phyloP scores from a whole-genome alignment of 2,888 invertebrate genomes.

The Macrosoma leucophasiata region DNA sequence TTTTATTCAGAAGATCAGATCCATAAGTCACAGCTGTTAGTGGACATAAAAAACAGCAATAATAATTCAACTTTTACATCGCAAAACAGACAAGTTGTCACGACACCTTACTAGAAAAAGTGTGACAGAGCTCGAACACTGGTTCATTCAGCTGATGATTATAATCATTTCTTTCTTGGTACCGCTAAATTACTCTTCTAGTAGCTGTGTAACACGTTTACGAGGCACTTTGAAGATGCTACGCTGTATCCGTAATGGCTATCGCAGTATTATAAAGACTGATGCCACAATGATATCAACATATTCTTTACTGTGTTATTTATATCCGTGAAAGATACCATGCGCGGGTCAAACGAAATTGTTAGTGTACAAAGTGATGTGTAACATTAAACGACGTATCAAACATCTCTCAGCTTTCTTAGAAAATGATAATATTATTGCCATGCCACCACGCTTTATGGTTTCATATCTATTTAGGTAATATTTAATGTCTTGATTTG shows the following conservation, averaged over 20 bases:
- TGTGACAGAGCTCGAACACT: constrained; percentile 53
- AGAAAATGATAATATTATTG: constrained; percentile 40
- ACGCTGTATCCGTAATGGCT: constrained; percentile 67
- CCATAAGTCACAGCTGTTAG: too few relatives aligned
- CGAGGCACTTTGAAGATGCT: constrained; percentile 70
- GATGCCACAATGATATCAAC: constrained; percentile 64
- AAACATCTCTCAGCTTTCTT: constrained; percentile 56
- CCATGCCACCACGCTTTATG: constrained; percentile 3
- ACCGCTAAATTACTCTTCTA: constrained; percentile 73
- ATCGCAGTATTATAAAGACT: constrained; percentile 70
- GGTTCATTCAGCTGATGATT: constrained; percentile 64
- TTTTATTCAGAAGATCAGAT: too few relatives aligned
- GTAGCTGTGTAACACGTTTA: constrained; percentile 70
- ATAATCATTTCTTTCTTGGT: constrained; percentile 66
- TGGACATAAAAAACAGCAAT: too few relatives aligned
- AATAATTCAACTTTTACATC: too few relatives aligned
- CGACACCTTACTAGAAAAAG: constrained; percentile 66
- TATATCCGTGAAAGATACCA: constrained; percentile 56
- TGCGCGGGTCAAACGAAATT: constrained; percentile 64
- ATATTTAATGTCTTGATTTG: too few relatives aligned
- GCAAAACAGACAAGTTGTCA: constrained; percentile 59
- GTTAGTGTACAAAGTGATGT: constrained; percentile 43
- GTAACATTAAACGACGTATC: constrained; percentile 51
- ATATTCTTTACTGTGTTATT: constrained; percentile 63
- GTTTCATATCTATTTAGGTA: too few relatives aligned